Evolutionary conservation across 2,888 invertebrate genomes (phyloP).

Genomic region (Biston betularia): DNA sequence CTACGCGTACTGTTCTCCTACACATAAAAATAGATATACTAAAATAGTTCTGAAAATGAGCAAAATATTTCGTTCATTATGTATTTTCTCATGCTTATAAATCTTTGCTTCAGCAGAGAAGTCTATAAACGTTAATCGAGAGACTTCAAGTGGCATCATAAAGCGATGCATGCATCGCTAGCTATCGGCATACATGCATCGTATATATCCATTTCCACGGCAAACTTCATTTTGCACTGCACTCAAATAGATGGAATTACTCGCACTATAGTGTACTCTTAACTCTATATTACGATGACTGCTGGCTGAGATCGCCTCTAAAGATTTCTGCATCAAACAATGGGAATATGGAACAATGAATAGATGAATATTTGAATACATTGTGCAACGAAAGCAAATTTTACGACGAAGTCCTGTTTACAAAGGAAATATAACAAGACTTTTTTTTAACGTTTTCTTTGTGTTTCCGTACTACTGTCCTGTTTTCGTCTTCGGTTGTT

Average conservation of each 20-base stretch:
- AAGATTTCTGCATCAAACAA: slow-evolving; percentile 31
- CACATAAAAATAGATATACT: no score
- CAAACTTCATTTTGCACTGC: slow-evolving; percentile 54
- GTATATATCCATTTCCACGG: slow-evolving; percentile 22
- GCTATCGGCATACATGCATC: neutral
- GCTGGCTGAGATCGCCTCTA: slow-evolving; percentile 24
- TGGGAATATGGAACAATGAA: slow-evolving; percentile 30
- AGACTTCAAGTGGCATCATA: slow-evolving; percentile 29
- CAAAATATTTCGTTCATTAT: neutral
- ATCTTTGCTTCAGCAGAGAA: neutral
- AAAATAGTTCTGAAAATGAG: no score
- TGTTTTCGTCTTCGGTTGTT: neutral
- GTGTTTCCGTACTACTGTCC: neutral
- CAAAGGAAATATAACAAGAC: neutral
- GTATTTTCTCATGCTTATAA: neutral
- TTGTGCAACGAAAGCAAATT: neutral
- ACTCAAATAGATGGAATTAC: slow-evolving; percentile 59
- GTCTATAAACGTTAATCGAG: slow-evolving; percentile 11
- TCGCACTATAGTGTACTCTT: slow-evolving; percentile 36
- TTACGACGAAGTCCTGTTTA: neutral
- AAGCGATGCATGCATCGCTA: slow-evolving; percentile 24
- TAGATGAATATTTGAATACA: slow-evolving; percentile 20
- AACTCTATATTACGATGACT: slow-evolving; percentile 35
- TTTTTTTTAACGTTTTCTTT: neutral
- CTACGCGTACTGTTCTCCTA: no score